Percentiles rank a stretch among this genome's conserved stretches.
These are phyloP conservation scores for Drosophila gaucha DNA, from an alignment of 2,888 invertebrate genomes.

Conservation along the genomic window DNA sequence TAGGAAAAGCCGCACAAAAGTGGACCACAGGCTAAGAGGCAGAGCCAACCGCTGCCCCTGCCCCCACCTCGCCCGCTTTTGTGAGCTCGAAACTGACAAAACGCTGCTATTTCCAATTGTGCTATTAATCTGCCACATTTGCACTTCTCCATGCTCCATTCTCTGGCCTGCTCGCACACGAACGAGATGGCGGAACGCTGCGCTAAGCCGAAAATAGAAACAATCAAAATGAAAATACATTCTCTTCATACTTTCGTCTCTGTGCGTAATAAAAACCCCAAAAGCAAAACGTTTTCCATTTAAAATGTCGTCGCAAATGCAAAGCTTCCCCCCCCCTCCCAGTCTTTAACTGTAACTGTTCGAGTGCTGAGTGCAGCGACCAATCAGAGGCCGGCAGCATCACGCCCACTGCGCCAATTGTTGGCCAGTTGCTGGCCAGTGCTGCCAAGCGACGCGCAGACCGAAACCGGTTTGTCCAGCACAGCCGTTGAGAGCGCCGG, in stretches of 20 bases:
- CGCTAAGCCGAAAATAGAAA: constrained; percentile 73
- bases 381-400: constrained; percentile 52
- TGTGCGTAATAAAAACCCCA: constrained; percentile 77
- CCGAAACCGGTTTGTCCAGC: constrained; percentile 59
- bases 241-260: constrained; percentile 68
- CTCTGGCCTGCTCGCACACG: constrained; percentile 26
- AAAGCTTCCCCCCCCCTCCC: constrained; percentile 17
- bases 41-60: not conserved
- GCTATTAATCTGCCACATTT: constrained; percentile 84
- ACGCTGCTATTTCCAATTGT: constrained; percentile 80
- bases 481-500: not conserved
- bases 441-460: constrained; percentile 70
- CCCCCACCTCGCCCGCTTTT: constrained; percentile 31
- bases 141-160: constrained; percentile 67
- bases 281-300: constrained; percentile 84
- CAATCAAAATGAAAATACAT: constrained; percentile 79
- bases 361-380: constrained; percentile 32
- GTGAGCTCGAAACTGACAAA: constrained; percentile 75
- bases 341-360: constrained; percentile 2
- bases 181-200: constrained; percentile 40
- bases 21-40: constrained; percentile 41
- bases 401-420: constrained; percentile 62
- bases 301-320: constrained; percentile 82
- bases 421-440: constrained; percentile 66
- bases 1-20: constrained; percentile 41